phyloP scores from a whole-genome alignment of 2,797 vertebrate species.

The Esox masquinongy region DNA sequence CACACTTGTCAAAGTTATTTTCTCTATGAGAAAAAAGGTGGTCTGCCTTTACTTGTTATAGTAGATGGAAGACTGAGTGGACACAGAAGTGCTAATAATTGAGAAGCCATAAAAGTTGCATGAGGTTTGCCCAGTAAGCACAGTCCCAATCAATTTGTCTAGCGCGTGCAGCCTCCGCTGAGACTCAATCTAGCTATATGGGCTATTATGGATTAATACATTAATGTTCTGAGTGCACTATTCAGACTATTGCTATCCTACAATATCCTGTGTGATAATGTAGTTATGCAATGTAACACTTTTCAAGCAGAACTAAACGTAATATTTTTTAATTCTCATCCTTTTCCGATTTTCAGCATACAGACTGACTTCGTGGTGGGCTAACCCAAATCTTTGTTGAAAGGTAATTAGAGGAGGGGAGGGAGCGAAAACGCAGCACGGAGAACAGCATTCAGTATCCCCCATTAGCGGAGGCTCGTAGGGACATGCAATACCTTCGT shows the following conservation, averaged over 20 bases:
- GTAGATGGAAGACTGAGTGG: constrained; percentile 15
- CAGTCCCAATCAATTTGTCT: neutral
- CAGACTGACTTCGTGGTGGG: constrained; percentile 67
- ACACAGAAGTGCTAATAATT: constrained; percentile 27
- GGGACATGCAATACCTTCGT: constrained; percentile 96
- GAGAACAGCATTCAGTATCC: constrained; percentile 93
- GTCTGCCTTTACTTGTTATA: constrained; percentile 26
- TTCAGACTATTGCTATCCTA: neutral
- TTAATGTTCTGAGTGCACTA: no score
- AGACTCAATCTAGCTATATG: neutral
- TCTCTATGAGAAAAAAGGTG: constrained; percentile 23
- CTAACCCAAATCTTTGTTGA: constrained; percentile 84
- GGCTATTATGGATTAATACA: neutral
- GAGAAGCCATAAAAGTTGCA: constrained; percentile 43
- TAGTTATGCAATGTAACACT: constrained; percentile 53
- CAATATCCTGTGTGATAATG: constrained; percentile 48
- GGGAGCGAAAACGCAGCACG: constrained; percentile 78
- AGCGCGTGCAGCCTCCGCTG: neutral
- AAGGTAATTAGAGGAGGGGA: constrained; percentile 86
- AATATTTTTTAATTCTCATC: constrained; percentile 77
- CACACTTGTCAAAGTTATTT: constrained; percentile 37
- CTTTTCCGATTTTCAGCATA: constrained; percentile 71
- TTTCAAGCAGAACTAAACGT: constrained; percentile 51
- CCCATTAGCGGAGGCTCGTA: constrained; percentile 96
- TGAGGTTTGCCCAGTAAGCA: constrained; percentile 15